Evolutionary conservation across 2,113 vertebrate genomes (phyloP).

Genomic region (western clawed frog (Xenopus tropicalis)): UCB_Xtro_10.0 CM004450.2:85052001-85052500

Average conservation of each 20-base stretch:
- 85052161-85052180: no score
- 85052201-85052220: no score
- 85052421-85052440: constrained; percentile 3
- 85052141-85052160: no score
- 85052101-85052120: no score
- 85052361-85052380: constrained; percentile 9
- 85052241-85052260: background rate
- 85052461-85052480: constrained; percentile 5
- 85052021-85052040: no score
- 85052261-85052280: constrained; percentile 3
- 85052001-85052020: no score
- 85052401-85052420: constrained; percentile 4
- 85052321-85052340: constrained; percentile 10
- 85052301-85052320: background rate
- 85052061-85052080: no score
- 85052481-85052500: constrained; percentile 4
- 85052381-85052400: background rate
- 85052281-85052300: background rate
- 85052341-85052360: constrained; percentile 8
- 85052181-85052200: no score
- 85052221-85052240: background rate
- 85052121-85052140: no score
- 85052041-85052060: no score
- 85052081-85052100: no score
- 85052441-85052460: background rate